Base-by-base conservation (phyloP, 2,113 vertebrate genomes). In the Nyctereutes procyonoides region DNA sequence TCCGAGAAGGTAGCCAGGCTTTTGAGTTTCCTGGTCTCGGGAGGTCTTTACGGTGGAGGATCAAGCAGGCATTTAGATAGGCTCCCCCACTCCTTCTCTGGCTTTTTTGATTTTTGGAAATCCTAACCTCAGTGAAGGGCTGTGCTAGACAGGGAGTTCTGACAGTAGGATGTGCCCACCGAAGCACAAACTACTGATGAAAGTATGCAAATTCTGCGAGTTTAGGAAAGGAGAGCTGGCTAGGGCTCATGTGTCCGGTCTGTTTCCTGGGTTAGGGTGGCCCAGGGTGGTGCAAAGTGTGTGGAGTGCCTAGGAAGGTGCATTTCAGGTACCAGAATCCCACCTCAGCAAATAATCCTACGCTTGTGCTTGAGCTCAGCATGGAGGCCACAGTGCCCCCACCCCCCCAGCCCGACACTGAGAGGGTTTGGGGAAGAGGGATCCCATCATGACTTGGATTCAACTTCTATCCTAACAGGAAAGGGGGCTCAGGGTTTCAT, bases 361-460 rank as follows among this genome's bases (percentile, higher is more conserved):
- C 11, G 26, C 58, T 56, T 0, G 48, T 16, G 26, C 53, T 63
- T 0, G 2, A 63, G 51, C 13, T 53, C 26, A 16, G 51, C 30
- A 13, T 10, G 38, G 80, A 79, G 24, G 11, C 13, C 48, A 20
- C 24, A 32, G 30, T 19, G 16, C 24, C 62, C 24, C 60, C 10
- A 0, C 63, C 13, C 28, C n/a, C 28, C 30, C 7, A 20, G 2
- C 35, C 38, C 2, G n/a, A 20, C 63, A n/a, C 8, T 3, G 48
- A 35, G 17, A 14, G 14, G 1, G 9, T 6, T 55, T 38, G n/a
- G 65, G 56, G 7, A 16, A 76, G 65, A 53, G 58, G 5, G 13
- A 2, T 8, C 79, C 11, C 3, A 10, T 0, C 30, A 56, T 15
- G 24, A 79, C 9, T 3, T 6, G 30, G 19, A 32, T 26, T 43